A percentile compares a stretch with the other conserved stretches of the same genome.
Evolutionary conservation across 2,797 vertebrate genomes (phyloP).

Genomic region (Botia almorhae): DNA sequence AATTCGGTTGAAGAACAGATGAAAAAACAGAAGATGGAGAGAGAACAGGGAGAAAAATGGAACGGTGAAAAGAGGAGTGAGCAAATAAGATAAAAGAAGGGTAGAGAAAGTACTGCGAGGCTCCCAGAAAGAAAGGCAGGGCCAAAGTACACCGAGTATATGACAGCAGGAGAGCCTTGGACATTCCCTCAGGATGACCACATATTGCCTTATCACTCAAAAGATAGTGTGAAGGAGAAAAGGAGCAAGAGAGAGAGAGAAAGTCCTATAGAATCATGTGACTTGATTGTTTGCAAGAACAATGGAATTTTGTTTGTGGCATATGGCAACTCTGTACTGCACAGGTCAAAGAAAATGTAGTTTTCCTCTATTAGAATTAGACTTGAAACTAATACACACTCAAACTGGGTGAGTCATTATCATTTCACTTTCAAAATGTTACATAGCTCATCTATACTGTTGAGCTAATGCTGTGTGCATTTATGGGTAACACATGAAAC

Average conservation of each 20-base stretch:
- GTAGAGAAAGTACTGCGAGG: slow-evolving; percentile 23
- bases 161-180: slow-evolving; percentile 29
- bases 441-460: no score
- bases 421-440: no score
- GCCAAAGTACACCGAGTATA: neutral
- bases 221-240: slow-evolving; percentile 16
- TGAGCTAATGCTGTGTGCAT: no score
- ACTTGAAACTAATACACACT: no score
- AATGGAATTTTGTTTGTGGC: neutral
- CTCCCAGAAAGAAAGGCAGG: slow-evolving; percentile 2
- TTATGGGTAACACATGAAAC: no score
- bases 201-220: slow-evolving; percentile 33
- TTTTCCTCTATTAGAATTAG: no score
- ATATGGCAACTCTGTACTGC: no score
- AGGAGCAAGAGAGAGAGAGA: neutral
- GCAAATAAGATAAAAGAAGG: slow-evolving; percentile 30
- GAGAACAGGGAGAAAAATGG: slow-evolving; percentile 31
- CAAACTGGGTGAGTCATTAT: no score
- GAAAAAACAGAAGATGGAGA: slow-evolving; percentile 22
- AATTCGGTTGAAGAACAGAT: slow-evolving; percentile 38
- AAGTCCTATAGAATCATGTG: neutral
- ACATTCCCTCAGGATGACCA: slow-evolving; percentile 34
- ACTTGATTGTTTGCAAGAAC: neutral
- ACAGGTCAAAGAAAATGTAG: no score
- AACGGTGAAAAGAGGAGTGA: slow-evolving; percentile 44